Evolutionary conservation across 1,140 invertebrate species (phyloP).

Genomic region (Listronotus oregonensis): DNA sequence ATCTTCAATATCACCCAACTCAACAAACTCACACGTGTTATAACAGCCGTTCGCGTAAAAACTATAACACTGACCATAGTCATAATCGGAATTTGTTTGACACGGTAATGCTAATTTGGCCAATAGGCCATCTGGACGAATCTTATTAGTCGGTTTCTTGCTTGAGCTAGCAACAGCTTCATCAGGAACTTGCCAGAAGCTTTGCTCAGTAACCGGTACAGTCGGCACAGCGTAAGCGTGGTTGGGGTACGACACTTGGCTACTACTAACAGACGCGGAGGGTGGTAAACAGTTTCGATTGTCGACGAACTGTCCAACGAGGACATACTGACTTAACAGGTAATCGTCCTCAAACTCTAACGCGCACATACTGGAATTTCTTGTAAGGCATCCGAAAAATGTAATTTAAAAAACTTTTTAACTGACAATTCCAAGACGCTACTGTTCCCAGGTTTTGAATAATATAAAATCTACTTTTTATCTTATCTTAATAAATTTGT

Average conservation of each 20-base stretch:
- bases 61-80: slow-evolving; percentile 67
- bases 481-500: too few relatives aligned
- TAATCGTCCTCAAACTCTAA: slow-evolving; percentile 16
- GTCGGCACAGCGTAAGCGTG: background rate
- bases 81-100: slow-evolving; percentile 61
- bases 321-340: background rate
- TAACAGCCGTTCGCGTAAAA: slow-evolving; percentile 63
- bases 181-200: slow-evolving; percentile 23
- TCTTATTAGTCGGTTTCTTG: slow-evolving; percentile 11
- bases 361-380: slow-evolving; percentile 8
- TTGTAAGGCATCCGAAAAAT: background rate
- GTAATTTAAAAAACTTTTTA: too few relatives aligned
- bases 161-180: slow-evolving; percentile 19
- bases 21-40: slow-evolving; percentile 65
- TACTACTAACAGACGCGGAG: background rate
- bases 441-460: too few relatives aligned
- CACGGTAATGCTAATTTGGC: slow-evolving; percentile 59
- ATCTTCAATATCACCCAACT: slow-evolving; percentile 69
- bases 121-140: slow-evolving; percentile 44
- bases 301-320: slow-evolving; percentile 18
- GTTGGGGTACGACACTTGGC: background rate
- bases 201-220: slow-evolving; percentile 7
- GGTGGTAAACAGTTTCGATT: background rate
- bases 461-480: too few relatives aligned
- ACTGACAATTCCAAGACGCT: too few relatives aligned